These are phyloP conservation scores for Mesembrinibis cayennensis DNA, from an alignment of 2,113 vertebrate genomes.

Conservation along the genomic window DNA sequence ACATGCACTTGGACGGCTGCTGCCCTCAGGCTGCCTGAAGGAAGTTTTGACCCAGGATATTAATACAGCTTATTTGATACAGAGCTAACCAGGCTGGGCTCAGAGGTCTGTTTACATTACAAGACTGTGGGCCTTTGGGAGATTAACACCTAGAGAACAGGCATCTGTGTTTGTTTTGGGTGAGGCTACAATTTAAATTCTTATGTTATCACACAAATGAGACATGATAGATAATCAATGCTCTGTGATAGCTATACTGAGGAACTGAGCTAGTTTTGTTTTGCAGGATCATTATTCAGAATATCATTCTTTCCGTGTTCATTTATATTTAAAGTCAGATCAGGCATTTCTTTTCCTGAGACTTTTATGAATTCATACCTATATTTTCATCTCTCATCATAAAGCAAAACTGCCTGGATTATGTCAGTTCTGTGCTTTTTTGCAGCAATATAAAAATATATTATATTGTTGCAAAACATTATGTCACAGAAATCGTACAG, in stretches of 20 bases:
- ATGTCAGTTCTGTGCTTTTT: not conserved
- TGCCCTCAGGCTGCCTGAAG: slow-evolving; percentile 73
- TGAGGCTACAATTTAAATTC: slow-evolving; percentile 75
- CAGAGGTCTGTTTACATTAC: slow-evolving; percentile 58
- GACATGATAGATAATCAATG: slow-evolving; percentile 86
- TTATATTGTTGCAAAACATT: not conserved
- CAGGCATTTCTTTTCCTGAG: slow-evolving; percentile 18
- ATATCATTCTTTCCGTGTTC: not conserved
- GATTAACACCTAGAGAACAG: slow-evolving; percentile 67
- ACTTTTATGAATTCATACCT: not conserved
- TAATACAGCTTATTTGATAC: slow-evolving; percentile 80
- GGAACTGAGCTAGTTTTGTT: slow-evolving; percentile 80
- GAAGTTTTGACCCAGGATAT: slow-evolving; percentile 79
- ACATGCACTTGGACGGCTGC: slow-evolving; percentile 31
- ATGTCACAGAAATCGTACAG: not conserved
- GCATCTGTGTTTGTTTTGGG: slow-evolving; percentile 72
- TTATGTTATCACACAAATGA: slow-evolving; percentile 83
- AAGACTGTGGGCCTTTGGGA: slow-evolving; percentile 40
- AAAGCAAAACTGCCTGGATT: slow-evolving; percentile 13
- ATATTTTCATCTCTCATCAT: not conserved
- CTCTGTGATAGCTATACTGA: slow-evolving; percentile 80
- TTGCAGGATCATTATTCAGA: slow-evolving; percentile 65
- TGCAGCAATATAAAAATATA: not conserved
- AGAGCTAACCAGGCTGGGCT: slow-evolving; percentile 72
- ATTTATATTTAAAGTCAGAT: slow-evolving; percentile 36